phyloP scores from a whole-genome alignment of 2,797 vertebrate species.

The Bovichtus variegatus region DNA sequence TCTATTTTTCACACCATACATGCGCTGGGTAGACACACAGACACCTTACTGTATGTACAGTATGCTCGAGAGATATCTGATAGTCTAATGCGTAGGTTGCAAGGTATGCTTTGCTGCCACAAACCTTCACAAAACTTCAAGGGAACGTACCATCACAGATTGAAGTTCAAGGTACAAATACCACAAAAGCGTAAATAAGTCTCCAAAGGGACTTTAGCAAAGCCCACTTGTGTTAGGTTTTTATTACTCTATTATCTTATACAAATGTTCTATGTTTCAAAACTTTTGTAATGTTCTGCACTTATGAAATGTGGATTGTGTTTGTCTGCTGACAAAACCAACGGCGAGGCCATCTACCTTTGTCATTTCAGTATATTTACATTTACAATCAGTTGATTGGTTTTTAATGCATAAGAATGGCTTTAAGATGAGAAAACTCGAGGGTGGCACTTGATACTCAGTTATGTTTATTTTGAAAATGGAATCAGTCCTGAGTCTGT shows the following conservation, averaged over 20 bases:
- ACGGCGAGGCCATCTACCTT: neutral
- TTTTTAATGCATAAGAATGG: neutral
- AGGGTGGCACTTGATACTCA: neutral
- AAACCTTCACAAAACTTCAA: conserved; percentile 3
- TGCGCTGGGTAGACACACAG: conserved; percentile 33
- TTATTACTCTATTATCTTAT: neutral
- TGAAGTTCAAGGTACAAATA: neutral
- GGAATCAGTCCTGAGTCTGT: conserved; percentile 1
- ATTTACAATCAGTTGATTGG: neutral
- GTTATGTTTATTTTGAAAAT: conserved; percentile 3
- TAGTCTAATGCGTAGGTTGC: neutral
- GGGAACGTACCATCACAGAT: neutral
- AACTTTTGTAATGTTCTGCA: neutral
- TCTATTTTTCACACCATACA: conserved; percentile 56
- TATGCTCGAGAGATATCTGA: conserved; percentile 15
- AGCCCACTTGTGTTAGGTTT: neutral
- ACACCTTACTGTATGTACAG: conserved; percentile 17
- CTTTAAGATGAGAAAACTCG: no score
- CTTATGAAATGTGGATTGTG: neutral
- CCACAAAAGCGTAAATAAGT: neutral
- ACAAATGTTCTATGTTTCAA: neutral
- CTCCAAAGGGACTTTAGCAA: neutral
- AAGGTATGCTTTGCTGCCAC: neutral
- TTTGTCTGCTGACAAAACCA: neutral
- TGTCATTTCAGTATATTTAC: neutral